These are phyloP conservation scores for Pseudomyrmex pallidus DNA, from an alignment of 1,140 invertebrate species.

Conservation along the genomic window DNA sequence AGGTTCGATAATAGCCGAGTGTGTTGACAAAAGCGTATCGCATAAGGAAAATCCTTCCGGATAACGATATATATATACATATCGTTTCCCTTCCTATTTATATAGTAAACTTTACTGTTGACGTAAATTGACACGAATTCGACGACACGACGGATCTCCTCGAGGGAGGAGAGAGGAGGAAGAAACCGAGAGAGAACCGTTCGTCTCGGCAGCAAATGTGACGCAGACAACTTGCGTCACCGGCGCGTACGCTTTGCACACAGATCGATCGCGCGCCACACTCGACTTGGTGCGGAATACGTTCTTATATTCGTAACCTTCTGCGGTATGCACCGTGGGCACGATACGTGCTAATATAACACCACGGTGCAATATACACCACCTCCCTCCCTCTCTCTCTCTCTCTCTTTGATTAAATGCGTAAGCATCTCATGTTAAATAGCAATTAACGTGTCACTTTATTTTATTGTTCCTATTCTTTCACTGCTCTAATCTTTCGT, in stretches of 20 bases:
- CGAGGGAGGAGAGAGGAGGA: neutral
- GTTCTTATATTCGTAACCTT: slow-evolving; percentile 28
- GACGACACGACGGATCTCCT: neutral
- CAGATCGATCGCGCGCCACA: slow-evolving; percentile 36
- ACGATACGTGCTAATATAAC: too few relatives aligned
- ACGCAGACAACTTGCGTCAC: slow-evolving; percentile 56
- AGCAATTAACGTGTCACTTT: too few relatives aligned
- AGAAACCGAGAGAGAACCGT: neutral
- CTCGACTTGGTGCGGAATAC: slow-evolving; percentile 17
- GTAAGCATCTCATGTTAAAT: too few relatives aligned
- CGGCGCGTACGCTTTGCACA: slow-evolving; percentile 36
- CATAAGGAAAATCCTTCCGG: neutral
- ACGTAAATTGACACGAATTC: slow-evolving; percentile 35
- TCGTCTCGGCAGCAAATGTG: slow-evolving; percentile 21
- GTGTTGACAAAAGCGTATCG: neutral
- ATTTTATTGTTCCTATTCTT: too few relatives aligned
- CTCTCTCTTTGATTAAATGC: too few relatives aligned
- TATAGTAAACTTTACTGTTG: slow-evolving; percentile 18
- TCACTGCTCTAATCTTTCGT: too few relatives aligned
- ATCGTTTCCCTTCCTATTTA: slow-evolving; percentile 4
- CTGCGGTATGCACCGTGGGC: neutral
- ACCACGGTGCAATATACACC: too few relatives aligned
- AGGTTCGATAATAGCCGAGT: neutral
- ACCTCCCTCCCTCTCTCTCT: too few relatives aligned
- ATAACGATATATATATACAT: too few relatives aligned